A percentile compares a stretch with the other conserved stretches of the same genome.
Conservation (phyloP, 2,888 invertebrate genomes). For the Linnaemya vulpina region DNA sequence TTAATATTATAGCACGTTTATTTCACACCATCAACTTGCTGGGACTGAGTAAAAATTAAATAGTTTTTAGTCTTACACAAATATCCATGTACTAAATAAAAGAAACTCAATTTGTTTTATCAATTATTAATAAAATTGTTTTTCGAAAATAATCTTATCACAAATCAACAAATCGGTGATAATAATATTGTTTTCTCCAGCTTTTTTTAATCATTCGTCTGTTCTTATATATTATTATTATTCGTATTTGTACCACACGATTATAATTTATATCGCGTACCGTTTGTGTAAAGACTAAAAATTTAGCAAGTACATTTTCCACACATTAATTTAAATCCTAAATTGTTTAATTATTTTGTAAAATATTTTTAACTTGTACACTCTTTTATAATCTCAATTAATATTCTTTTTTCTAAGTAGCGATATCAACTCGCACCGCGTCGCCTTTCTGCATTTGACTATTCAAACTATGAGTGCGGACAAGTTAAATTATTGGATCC, state of each 20-base stretch:
- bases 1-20: constrained; percentile 17
- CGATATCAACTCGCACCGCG: not conserved
- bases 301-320: not conserved
- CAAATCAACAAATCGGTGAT: constrained; percentile 13
- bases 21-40: constrained; percentile 10
- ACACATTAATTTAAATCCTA: constrained; percentile 14
- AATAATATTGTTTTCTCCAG: constrained; percentile 14
- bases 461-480: constrained; percentile 21
- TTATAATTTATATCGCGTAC: not conserved
- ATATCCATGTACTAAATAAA: constrained; percentile 6
- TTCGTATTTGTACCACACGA: not conserved
- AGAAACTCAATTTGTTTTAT: constrained; percentile 51
- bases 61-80: constrained; percentile 32
- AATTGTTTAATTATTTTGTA: constrained; percentile 47
- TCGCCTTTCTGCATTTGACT: constrained; percentile 12
- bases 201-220: constrained; percentile 3
- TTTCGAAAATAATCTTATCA: constrained; percentile 71
- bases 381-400: constrained; percentile 2
- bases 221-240: not conserved
- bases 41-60: constrained; percentile 38
- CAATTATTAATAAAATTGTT: constrained; percentile 68
- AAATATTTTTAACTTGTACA: not conserved
- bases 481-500: constrained; percentile 18
- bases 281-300: not conserved
- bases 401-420: not conserved